Base-by-base conservation (phyloP, 2,888 invertebrate genomes). In the Xylota sylvarum region DNA sequence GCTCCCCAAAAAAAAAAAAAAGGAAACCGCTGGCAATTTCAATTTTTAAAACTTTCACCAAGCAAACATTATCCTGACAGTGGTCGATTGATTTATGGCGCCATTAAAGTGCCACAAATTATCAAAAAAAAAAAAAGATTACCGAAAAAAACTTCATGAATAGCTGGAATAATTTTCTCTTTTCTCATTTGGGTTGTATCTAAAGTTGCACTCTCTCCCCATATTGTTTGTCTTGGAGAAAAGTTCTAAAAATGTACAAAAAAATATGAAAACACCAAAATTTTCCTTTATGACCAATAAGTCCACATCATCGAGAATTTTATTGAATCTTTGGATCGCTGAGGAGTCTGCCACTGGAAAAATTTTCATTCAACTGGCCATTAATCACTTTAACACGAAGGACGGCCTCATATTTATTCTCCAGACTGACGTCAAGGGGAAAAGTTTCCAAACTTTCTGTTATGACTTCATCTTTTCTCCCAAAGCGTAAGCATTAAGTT, bases 41-140 rank as follows among this genome's bases (percentile, higher is more conserved):
- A 58, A 50, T 73, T 80, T 80, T 65, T 50, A 10, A 65, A 80
- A 80, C 65, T 67, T 80, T 73, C 58, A 43, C 52, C 65, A 48
- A 73, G 64, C 58, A 80, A 73, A 80, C 73, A 67, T 73, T 73
- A 60, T 67, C 30, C 72, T 65, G 80, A 46, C 64, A 73, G 65
- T 58, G 65, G 58, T 32, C 65, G 73, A 80, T 80, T 80, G 80
- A 80, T 80, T 80, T 80, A 80, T 80, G 65, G 55, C 58, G 32
- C 80, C 73, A 80, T 80, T 80, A 73, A 80, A 80, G 58, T 80
- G 73, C 60, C 80, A 79, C 80, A 80, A 73, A 80, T 80, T 80
- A 73, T 65, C 37, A 69, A 30, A 27, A 27, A 27, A 50, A 69
- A 55, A 55, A 55, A 69, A 52, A 40, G 37, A n/a, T 23, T 23